Conservation (phyloP, 2,797 vertebrate species). For the Champsocephalus esox region DNA sequence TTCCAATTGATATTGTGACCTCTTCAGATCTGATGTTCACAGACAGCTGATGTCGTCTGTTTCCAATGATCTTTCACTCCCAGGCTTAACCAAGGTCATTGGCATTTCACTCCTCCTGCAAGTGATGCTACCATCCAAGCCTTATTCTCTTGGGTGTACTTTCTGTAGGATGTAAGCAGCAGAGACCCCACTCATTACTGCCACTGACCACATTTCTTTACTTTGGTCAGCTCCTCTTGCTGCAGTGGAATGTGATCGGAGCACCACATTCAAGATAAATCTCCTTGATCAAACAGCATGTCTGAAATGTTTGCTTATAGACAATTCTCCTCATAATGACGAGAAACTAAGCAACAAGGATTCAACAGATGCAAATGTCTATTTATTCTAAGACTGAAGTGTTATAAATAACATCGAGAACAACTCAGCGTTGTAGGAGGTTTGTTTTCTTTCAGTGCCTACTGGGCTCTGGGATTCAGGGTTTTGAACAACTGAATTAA, state of each 20-base stretch:
- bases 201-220: background rate
- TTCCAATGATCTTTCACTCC: background rate
- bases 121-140: background rate
- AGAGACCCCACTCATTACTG: background rate
- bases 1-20: conserved; percentile 17
- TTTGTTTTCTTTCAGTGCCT: background rate
- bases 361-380: too few relatives aligned
- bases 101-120: background rate
- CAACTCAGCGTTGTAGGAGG: background rate
- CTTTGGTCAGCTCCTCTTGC: background rate
- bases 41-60: background rate
- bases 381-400: too few relatives aligned
- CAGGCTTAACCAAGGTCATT: background rate
- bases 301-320: background rate
- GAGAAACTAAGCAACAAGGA: background rate
- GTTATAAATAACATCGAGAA: background rate
- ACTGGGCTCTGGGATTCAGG: background rate
- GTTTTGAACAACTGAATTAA: background rate
- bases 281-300: background rate
- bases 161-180: background rate
- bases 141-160: background rate
- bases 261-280: background rate
- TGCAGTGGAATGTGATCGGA: too few relatives aligned
- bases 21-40: conserved; percentile 3
- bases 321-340: too few relatives aligned